These are phyloP conservation scores for Blomia tropicalis DNA, from an alignment of 2,888 invertebrate genomes.

Conservation along the genomic window DNA sequence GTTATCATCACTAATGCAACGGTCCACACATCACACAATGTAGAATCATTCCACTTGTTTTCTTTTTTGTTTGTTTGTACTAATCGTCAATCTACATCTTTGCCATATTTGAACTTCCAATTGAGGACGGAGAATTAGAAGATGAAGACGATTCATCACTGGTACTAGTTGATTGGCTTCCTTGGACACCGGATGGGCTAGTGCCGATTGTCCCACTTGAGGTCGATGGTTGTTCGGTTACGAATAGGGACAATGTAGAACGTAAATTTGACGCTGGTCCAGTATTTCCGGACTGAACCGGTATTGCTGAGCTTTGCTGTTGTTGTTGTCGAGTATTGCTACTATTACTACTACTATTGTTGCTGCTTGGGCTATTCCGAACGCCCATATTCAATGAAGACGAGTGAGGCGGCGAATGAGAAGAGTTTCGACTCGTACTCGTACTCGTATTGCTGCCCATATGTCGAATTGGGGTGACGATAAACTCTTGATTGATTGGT, in stretches of 20 bases:
- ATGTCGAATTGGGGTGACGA: background rate
- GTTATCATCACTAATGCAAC: too few species aligned
- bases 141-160: background rate
- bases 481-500: too few species aligned
- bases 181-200: background rate
- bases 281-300: background rate
- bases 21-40: too few species aligned
- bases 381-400: background rate
- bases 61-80: too few species aligned
- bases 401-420: background rate
- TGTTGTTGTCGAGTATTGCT: too few species aligned
- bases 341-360: background rate
- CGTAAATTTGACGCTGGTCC: background rate
- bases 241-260: background rate
- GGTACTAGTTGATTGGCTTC: background rate
- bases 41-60: too few species aligned
- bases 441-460: background rate
- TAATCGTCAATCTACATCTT: background rate
- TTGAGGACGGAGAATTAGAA: background rate
- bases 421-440: background rate
- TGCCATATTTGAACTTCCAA: background rate
- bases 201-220: background rate
- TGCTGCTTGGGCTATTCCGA: background rate
- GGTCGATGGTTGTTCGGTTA: background rate
- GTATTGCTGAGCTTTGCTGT: too few species aligned